Evolutionary conservation across 2,888 invertebrate species (phyloP), one percentile per base, ranked within the genome.

Genomic region (Prosopocoilus inquinatus): DNA sequence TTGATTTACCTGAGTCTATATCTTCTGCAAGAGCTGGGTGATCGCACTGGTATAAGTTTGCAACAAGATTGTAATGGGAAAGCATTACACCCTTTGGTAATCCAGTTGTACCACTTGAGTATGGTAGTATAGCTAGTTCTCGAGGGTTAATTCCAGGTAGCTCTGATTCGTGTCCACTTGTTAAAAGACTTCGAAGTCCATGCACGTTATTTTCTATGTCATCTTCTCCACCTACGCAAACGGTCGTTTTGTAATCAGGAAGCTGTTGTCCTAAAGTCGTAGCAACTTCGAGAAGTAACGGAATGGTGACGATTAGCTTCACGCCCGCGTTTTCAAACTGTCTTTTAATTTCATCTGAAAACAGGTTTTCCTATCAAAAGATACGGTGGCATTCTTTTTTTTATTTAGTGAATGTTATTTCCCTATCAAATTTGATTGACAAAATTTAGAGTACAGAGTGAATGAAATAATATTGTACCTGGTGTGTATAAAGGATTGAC

Each of bases 51-150:
- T 68, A 67, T 53, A 78, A 67, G 67, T 78, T 78, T 3, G 75
- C 64, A 5, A 77, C 82, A 11, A 90, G 78, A 70, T 89, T 90
- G 62, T 79, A 79, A 68, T 90, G 89, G 0, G 87, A 84, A 43
- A 91, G 75, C 83, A 86, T 84, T 0, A 91, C 91, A 2, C 90
- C 90, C 76, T 91, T 91, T 0, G 91, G 90, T 68, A 89, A 80
- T 1, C 92, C 92, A 0, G 91, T 92, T 0, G 93, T 92, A 0
- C 93, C 92, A 64, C 85, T 85, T 1, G 85, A 85, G 73, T 84
- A 85, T 0, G 85, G 85, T 41, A 85, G 78, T 38, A 85, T 71
- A 38, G 83, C 83, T 1, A 83, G 76, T 47, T 82, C 80, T 8
- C 81, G 79, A 5, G 79, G 71, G 65, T 78, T 78, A 47, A 84